phyloP scores from a whole-genome alignment of 2,113 vertebrate genomes.

The Taxidea taxus region DNA sequence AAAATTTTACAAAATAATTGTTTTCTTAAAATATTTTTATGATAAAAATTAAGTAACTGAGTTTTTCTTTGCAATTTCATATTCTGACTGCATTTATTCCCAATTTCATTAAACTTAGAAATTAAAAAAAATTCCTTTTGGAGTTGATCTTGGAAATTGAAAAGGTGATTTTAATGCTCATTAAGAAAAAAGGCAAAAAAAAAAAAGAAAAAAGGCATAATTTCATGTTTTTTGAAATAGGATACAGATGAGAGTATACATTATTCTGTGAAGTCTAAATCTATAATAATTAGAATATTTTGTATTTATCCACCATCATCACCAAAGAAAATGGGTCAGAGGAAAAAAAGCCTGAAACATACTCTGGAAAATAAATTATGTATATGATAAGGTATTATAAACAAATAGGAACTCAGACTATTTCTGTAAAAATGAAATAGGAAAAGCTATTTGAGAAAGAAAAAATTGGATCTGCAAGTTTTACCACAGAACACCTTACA shows the following conservation, averaged over 20 bases:
- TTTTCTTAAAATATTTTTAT: neutral
- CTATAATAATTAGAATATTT: neutral
- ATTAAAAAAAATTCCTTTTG: neutral
- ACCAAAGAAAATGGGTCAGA: neutral
- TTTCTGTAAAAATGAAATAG: neutral
- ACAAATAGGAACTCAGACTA: neutral
- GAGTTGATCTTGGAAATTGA: neutral
- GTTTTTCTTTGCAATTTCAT: neutral
- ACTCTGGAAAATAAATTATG: neutral
- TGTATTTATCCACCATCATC: neutral
- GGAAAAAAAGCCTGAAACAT: neutral
- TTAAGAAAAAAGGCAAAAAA: neutral
- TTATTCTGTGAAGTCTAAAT: neutral
- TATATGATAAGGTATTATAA: neutral
- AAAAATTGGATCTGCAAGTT: neutral
- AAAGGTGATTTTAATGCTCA: neutral
- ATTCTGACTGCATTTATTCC: neutral
- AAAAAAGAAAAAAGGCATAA: conserved; percentile 17
- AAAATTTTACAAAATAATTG: neutral
- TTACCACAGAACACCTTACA: neutral
- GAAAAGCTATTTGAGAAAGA: neutral
- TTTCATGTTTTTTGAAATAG: neutral
- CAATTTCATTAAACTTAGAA: neutral
- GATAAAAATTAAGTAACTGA: neutral
- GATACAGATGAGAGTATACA: neutral